Evolutionary conservation across 2,888 invertebrate species (phyloP).

Genomic region (Eupithecia subumbrata): DNA sequence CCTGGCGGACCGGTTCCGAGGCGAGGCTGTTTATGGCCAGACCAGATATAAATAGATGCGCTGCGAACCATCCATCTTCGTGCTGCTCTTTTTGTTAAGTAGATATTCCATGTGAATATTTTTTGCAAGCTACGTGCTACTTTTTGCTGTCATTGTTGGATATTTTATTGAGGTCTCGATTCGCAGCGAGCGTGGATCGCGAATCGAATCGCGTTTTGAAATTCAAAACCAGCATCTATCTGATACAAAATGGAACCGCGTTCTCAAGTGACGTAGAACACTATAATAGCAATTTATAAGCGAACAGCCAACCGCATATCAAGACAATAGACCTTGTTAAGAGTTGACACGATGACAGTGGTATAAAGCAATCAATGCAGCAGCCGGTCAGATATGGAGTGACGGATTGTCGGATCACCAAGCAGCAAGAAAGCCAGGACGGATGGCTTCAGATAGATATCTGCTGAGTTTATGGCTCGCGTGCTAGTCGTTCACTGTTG

Average conservation of each 20-base stretch:
- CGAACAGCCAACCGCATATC: slow-evolving; percentile 52
- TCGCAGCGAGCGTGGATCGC: slow-evolving; percentile 19
- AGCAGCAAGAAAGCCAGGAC: slow-evolving; percentile 53
- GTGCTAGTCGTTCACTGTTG: slow-evolving; percentile 61
- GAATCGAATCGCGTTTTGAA: slow-evolving; percentile 26
- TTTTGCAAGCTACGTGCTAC: slow-evolving; percentile 37
- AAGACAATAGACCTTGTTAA: slow-evolving; percentile 67
- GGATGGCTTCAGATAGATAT: slow-evolving; percentile 61
- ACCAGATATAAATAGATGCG: slow-evolving; percentile 81
- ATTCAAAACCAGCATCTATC: slow-evolving; percentile 21
- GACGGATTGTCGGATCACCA: slow-evolving; percentile 57
- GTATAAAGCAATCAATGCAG: slow-evolving; percentile 67
- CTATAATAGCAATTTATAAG: slow-evolving; percentile 59
- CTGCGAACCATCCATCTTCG: slow-evolving; percentile 76
- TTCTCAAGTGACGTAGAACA: slow-evolving; percentile 54
- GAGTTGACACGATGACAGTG: slow-evolving; percentile 58
- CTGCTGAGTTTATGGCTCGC: slow-evolving; percentile 59
- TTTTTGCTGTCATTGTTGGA: slow-evolving; percentile 33
- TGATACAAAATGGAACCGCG: slow-evolving; percentile 55
- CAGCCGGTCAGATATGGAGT: slow-evolving; percentile 59
- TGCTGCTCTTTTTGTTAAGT: slow-evolving; percentile 64
- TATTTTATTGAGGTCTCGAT: slow-evolving; percentile 31
- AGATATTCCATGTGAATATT: slow-evolving; percentile 43
- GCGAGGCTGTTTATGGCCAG: slow-evolving; percentile 76
- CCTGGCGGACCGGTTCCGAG: slow-evolving; percentile 76